Evolutionary conservation across 2,888 invertebrate species (phyloP), one percentile per base, ranked within the genome.

Genomic region (Lathronympha strigana): DNA sequence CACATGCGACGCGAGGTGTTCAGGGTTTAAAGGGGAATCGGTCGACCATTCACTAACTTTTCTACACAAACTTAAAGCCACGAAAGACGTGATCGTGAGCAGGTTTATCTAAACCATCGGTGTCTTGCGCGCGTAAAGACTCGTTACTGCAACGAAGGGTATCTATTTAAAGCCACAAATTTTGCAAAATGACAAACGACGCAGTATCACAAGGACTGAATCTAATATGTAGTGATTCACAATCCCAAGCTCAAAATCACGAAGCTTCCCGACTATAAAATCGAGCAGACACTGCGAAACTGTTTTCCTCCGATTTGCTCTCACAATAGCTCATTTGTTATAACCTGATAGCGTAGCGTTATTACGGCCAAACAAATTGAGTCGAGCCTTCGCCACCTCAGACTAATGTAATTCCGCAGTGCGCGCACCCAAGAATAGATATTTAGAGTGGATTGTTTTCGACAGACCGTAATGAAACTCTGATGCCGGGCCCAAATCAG

Each of bases 361-460:
- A 91, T 91, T 91, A 91, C 88, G 73, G 84, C 86, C 89, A 90
- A 91, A 92, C 91, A 92, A 92, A 92, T 92, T 90, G 92, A 92
- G 90, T 90, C 88, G 90, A 90, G 90, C 86, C 90, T 90, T 89
- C 90, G 90, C 92, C 92, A 92, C 92, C 92, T 91, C 92, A 92
- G 92, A 91, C 91, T 91, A 92, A 92, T 91, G 90, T 90, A 92
- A 92, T 92, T 90, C 83, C 89, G 84, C 82, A 87, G 87, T 86
- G 90, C 86, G 87, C 86, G 86, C 88, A 82, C 88, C 89, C 89
- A 92, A 92, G 91, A 92, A 91, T 88, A 91, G 91, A 92, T 92
- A 90, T 92, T 92, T 92, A 91, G 91, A 91, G 87, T 91, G 91
- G 91, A 92, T 91, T 92, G 92, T 92, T 92, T 92, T 92, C 91